Evolutionary conservation across 2,888 invertebrate species (phyloP).

Genomic region (Rhagophthalmus giganteus): DNA sequence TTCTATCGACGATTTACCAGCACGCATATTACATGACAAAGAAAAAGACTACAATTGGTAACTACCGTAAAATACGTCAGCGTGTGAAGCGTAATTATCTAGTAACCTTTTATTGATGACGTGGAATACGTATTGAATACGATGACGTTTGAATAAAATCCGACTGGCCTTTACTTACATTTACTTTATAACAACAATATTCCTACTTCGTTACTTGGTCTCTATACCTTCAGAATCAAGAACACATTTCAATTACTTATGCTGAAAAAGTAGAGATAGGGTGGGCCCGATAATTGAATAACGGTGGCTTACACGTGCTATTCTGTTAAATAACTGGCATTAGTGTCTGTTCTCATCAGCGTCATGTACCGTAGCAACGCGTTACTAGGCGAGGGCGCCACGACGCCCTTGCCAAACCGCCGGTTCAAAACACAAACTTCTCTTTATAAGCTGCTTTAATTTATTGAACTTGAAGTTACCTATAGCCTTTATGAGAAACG

Average conservation of each 20-base stretch:
- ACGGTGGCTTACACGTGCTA: conserved; percentile 37
- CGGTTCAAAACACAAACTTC: conserved; percentile 14
- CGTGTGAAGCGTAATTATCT: too few species aligned
- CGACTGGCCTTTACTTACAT: too few species aligned
- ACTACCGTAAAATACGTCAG: conserved; percentile 1
- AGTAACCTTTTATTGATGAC: too few species aligned
- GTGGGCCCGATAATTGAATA: conserved; percentile 29
- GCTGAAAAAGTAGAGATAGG: conserved; percentile 15
- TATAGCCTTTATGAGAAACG: too few species aligned
- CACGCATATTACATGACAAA: too few species aligned
- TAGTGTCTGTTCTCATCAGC: conserved; percentile 39
- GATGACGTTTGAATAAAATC: too few species aligned
- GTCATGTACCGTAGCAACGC: conserved; percentile 38
- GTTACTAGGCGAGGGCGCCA: conserved; percentile 28
- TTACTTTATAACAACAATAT: too few species aligned
- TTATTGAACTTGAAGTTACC: conserved; percentile 18
- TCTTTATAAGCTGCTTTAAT: conserved; percentile 18
- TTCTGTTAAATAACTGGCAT: conserved; percentile 40
- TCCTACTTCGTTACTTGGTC: too few species aligned
- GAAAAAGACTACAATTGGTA: conserved; percentile 1
- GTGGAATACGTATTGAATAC: too few species aligned
- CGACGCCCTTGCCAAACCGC: conserved; percentile 23
- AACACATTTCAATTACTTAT: conserved; percentile 25
- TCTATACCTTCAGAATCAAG: too few species aligned
- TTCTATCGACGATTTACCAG: too few species aligned